Evolutionary conservation across 2,888 invertebrate genomes (phyloP), one percentile per base, ranked within the genome.

Genomic region (Julus scanicus): DNA sequence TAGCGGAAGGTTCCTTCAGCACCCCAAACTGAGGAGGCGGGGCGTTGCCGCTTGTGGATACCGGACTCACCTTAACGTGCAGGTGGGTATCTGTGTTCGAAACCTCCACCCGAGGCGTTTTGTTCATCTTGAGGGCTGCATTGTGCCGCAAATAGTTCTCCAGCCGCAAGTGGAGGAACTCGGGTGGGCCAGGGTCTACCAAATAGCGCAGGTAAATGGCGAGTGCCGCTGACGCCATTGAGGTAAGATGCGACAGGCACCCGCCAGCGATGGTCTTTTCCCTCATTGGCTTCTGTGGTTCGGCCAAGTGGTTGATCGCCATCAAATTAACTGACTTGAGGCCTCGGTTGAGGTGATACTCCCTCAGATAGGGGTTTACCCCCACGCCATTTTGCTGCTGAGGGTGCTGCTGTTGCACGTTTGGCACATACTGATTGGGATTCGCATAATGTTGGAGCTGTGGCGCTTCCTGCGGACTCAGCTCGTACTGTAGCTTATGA

Each of bases 171-270:
- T 88, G 88, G 15, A 84, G 85, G 48, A 89, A 89, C 84, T 89
- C 89, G 15, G 87, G 83, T 17, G 89, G 89, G 44, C 89, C 89
- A 2, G 89, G 89, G 86, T 89, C 89, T n/a, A 89, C 63, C 49
- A 89, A 48, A 57, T 88, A 89, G 3, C 89, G 89, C 20, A 89
- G 20, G 57, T 89, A 89, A 88, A 89, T 87, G n/a, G 88, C 71
- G 44, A 89, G 84, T 20, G 89, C 89, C 11, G 87, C 49, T 1
- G 89, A 87, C 13, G 89, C 88, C 20, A 89, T 49, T 17, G 88
- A 88, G 8, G 89, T 89, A 9, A 89, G 86, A 29, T 89, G 86
- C 8, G 87, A 29, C 9, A 80, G 86, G 57, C 89, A 89, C n/a
- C 63, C 87, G 48, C 87, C 88, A n/a, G 63, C 63, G 4, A 63